Percentiles rank a stretch among this genome's conserved stretches.
Evolutionary conservation across 2,113 vertebrate genomes (phyloP).

Genomic region (Collichthys lucidus): DNA sequence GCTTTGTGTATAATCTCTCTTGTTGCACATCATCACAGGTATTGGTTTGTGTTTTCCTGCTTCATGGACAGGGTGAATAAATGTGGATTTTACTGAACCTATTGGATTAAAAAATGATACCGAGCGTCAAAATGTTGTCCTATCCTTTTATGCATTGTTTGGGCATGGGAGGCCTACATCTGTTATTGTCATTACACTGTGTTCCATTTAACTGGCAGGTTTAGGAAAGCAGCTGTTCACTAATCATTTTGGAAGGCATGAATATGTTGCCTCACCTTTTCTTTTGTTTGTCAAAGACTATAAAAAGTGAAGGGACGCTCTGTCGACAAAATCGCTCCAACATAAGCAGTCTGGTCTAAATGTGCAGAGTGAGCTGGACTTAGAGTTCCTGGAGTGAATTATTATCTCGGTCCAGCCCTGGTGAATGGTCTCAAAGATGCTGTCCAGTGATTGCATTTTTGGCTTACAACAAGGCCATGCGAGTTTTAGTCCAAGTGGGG

Average conservation of each 20-base stretch:
- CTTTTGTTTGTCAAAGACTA: neutral
- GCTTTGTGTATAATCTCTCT: neutral
- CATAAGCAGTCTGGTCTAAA: conserved; percentile 16
- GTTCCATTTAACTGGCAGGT: neutral
- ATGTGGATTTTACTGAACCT: neutral
- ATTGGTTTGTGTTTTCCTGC: neutral
- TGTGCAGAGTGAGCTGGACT: neutral
- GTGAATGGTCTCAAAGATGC: conserved; percentile 29
- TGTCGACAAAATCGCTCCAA: conserved; percentile 20
- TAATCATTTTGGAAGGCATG: conserved; percentile 8
- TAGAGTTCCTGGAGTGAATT: conserved; percentile 2
- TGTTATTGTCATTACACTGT: conserved; percentile 10
- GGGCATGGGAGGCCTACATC: neutral
- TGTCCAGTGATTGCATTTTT: conserved; percentile 39
- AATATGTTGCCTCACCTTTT: neutral
- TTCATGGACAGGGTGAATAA: neutral
- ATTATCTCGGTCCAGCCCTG: conserved; percentile 32
- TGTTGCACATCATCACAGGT: neutral
- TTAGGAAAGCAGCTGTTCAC: neutral
- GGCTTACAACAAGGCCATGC: neutral
- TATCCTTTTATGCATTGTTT: neutral
- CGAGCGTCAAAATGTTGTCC: neutral
- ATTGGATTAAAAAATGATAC: neutral
- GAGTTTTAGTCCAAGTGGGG: neutral
- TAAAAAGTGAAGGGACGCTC: neutral